Percentiles rank a stretch among this genome's conserved stretches.
phyloP scores from a whole-genome alignment of 2,113 vertebrate genomes.

The Petroica traversi region DNA sequence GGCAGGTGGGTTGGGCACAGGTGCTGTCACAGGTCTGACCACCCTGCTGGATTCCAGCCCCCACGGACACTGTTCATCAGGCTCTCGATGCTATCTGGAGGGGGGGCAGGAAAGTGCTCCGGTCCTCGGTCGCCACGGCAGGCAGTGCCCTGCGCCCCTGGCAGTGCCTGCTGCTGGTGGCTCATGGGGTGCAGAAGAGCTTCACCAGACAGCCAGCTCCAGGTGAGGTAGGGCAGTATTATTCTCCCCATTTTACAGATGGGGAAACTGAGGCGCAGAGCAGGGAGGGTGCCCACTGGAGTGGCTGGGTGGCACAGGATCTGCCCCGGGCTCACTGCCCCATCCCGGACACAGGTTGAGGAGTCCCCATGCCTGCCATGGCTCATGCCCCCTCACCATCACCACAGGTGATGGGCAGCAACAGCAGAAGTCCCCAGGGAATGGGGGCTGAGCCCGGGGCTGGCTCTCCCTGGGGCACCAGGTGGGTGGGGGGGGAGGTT shows the following conservation, averaged over 20 bases:
- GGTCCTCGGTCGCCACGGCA: rapidly evolving
- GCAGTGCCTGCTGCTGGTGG: not conserved
- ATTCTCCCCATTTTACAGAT: constrained; percentile 39
- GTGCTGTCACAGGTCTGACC: not conserved
- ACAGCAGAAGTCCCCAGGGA: not conserved
- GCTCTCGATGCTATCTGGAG: not conserved
- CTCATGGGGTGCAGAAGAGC: not conserved
- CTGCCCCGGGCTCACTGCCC: not conserved
- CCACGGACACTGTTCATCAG: not conserved
- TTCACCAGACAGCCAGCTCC: not conserved
- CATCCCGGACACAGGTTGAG: not conserved
- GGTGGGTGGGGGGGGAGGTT: not conserved
- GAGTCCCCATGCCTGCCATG: not conserved
- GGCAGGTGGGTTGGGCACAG: not conserved
- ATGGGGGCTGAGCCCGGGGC: constrained; percentile 14
- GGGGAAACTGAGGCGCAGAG: constrained; percentile 2
- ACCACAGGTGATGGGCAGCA: not conserved
- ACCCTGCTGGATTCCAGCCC: not conserved
- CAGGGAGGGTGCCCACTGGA: not conserved
- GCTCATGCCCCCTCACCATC: not conserved
- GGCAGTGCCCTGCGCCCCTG: not conserved
- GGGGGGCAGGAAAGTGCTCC: not conserved
- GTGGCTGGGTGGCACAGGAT: not conserved
- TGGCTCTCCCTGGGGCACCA: not conserved
- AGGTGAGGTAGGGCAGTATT: constrained; percentile 44